Evolutionary conservation across 2,797 vertebrate species (phyloP), one percentile per base, ranked within the genome.

Genomic region (Falco novaeseelandiae): DNA sequence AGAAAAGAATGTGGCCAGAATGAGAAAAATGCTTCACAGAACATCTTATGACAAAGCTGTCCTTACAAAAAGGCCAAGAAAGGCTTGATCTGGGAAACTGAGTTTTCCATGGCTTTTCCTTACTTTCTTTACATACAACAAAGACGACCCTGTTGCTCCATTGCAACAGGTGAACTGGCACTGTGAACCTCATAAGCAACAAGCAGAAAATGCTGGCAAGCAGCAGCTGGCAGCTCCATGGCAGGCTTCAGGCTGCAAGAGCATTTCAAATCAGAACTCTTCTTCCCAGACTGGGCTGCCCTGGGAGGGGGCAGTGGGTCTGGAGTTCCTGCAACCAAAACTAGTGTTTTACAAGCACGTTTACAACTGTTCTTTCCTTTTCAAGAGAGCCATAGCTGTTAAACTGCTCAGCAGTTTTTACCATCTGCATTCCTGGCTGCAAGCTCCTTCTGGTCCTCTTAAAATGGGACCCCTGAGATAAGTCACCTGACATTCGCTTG

Each of bases 141-240:
- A 0, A 3, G 54, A 54, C 40, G 49, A 2, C 5, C 2, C 8
- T 9, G 3, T 0, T 4, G n/a, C 58, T 73, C 36, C 52, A 1
- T 0, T 3, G 40, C 81, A 42, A 61, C 89, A 87, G 90, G 92
- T 94, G 91, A 94, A 21, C 49, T 2, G 52, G 52, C 74, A 79
- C 29, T 1, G 1, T 0, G 2, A 62, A 10, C 51, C 73, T 12
- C 40, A 3, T 1, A 13, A 57, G 58, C 55, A 46, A 13, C 29
- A 29, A 10, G 9, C 29, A 87, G 26, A 34, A 49, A 42, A 38
- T 1, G 1, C 74, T 3, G 55, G 44, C 10, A 2, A n/a, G 72
- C 55, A 58, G 71, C 62, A 49, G 29, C 81, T 40, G 58, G 29
- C 0, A 4, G 70, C 52, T 92, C 67, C 9, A 1, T 3, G 21